Base-by-base conservation (phyloP, 2,888 invertebrate genomes). In the Mesochorus sp. region DNA sequence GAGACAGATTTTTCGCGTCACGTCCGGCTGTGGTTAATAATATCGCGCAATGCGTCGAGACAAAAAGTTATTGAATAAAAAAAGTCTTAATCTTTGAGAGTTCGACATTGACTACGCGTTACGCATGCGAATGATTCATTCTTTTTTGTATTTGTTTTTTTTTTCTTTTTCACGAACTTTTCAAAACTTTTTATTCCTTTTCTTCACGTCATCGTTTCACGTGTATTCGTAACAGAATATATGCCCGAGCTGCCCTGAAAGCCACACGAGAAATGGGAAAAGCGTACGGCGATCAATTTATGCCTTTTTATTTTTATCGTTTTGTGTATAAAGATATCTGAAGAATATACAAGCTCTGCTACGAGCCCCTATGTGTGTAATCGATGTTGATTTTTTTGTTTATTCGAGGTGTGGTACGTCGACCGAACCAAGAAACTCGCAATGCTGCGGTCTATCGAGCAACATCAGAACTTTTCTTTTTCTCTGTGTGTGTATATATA, bases 1-100 rank as follows among this genome's bases (percentile, higher is more conserved):
- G 88, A 89, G 85, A 89, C 89, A 85, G 85, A 88, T 88, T 87
- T 82, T 88, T 87, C 86, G 85, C 86, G 84, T 86, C 85, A 86
- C 88, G 87, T 89, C 88, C 88, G 87, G 84, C 76, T 62, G 31
- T 37, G 55, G 49, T 34, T 66, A 47, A 37, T 70, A 57, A 61
- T n/a, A n/a, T n/a, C n/a, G n/a, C 26, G 53, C 28, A 26, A 44
- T 28, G 49, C 19, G 47, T 21, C 57, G 51, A 44, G 12, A 57
- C n/a, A 39, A 31, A 57, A 77, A 12, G 21, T 24, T 28, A 51
- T 49, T 14, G 47, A 21, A 59, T 5, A 14, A 5, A 47, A 44
- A 72, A 12, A 49, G 21, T 8, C 14, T 37, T 42, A 37, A 66
- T 66, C 28, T 28, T 19, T 42, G n/a, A n/a, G n/a, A n/a, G n/a